phyloP scores from a whole-genome alignment of 2,113 vertebrate genomes.

The Zosterops borbonicus region DNA sequence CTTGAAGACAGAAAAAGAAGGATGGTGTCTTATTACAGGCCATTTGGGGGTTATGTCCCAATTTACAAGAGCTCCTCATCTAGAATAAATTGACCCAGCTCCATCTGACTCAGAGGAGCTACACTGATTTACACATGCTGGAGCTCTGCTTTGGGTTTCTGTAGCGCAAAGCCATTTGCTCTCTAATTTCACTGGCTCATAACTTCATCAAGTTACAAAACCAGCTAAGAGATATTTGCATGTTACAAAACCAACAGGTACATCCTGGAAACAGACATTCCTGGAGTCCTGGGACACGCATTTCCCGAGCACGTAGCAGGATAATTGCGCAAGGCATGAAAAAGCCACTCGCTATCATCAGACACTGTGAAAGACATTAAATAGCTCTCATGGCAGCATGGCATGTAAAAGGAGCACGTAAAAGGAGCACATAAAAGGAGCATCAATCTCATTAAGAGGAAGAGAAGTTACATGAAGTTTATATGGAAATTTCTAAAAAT shows the following conservation, averaged over 20 bases:
- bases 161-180: neutral
- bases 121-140: neutral
- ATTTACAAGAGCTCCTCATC: neutral
- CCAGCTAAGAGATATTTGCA: neutral
- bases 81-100: neutral
- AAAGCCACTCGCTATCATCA: neutral
- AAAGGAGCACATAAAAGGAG: neutral
- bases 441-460: neutral
- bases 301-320: neutral
- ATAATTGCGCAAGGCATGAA: neutral
- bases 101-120: neutral
- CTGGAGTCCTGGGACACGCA: neutral
- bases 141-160: neutral
- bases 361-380: neutral
- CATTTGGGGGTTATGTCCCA: neutral
- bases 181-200: neutral
- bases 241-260: neutral
- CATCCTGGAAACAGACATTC: neutral
- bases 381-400: neutral
- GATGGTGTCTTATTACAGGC: neutral
- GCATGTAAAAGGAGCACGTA: neutral
- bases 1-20: neutral
- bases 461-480: neutral
- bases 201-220: neutral
- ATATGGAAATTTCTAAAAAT: neutral